Conservation (phyloP, 2,888 invertebrate species). For the Clanis bilineata region DNA sequence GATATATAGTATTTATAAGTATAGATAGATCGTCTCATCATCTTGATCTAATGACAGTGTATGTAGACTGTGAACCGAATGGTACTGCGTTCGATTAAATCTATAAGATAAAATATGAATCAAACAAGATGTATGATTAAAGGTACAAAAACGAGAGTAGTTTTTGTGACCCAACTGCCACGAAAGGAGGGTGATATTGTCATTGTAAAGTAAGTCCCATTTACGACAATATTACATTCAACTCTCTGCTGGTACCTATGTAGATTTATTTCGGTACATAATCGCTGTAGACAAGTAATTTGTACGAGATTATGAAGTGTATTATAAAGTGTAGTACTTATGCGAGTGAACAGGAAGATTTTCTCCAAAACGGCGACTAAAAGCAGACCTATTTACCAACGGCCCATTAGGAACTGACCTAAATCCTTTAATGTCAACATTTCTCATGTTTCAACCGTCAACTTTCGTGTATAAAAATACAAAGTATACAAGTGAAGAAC, state of each 20-base stretch:
- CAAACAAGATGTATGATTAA: too few relatives aligned
- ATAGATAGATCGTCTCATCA: too few relatives aligned
- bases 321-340: conserved; percentile 33
- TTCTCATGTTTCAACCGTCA: conserved; percentile 39
- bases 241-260: neutral
- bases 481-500: neutral
- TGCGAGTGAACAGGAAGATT: conserved; percentile 39
- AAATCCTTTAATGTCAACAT: conserved; percentile 49
- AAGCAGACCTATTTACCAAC: conserved; percentile 44
- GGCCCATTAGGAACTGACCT: conserved; percentile 53
- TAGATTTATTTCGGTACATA: neutral
- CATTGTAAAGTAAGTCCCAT: neutral
- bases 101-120: too few relatives aligned
- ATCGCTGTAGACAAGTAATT: conserved; percentile 19
- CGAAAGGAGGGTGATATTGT: too few relatives aligned
- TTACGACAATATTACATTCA: neutral
- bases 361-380: conserved; percentile 43
- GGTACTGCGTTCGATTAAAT: too few relatives aligned
- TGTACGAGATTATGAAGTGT: conserved; percentile 28
- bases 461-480: conserved; percentile 37
- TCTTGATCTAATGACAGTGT: too few relatives aligned
- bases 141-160: too few relatives aligned
- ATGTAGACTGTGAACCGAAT: too few relatives aligned
- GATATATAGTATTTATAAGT: too few relatives aligned
- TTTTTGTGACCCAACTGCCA: too few relatives aligned